Percentiles rank a stretch among this genome's conserved stretches.
phyloP scores from a whole-genome alignment of 2,797 vertebrate genomes.

The Simalia tracyae region DNA sequence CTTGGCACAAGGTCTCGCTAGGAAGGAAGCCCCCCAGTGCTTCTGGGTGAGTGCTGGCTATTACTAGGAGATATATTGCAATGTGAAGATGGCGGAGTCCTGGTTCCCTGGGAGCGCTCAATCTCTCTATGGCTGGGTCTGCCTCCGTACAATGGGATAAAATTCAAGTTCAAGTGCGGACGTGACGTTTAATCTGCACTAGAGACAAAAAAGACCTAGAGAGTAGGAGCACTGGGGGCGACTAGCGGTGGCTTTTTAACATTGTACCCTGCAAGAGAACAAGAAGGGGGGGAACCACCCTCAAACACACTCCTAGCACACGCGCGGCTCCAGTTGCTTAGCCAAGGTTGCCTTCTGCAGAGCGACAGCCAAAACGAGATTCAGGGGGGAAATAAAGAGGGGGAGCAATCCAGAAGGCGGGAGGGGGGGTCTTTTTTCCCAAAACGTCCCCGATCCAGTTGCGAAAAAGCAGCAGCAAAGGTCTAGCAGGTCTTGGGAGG shows the following conservation, averaged over 20 bases:
- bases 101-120: conserved; percentile 88
- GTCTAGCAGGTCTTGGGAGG: conserved; percentile 1
- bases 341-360: conserved; percentile 8
- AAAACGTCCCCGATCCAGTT: not conserved
- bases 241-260: conserved; percentile 98
- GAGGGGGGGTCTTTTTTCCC: not conserved
- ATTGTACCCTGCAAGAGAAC: conserved; percentile 82
- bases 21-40: conserved; percentile 82
- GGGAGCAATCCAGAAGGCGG: not conserved
- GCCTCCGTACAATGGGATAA: conserved; percentile 96
- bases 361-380: not conserved
- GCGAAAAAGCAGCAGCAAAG: not conserved
- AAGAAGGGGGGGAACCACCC: conserved; percentile 57
- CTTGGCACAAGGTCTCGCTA: conserved; percentile 77
- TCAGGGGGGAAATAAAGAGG: not conserved
- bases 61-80: conserved; percentile 79
- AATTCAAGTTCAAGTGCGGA: conserved; percentile 99
- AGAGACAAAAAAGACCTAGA: conserved; percentile 90
- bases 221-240: conserved; percentile 99
- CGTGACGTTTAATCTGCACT: conserved; percentile 99
- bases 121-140: conserved; percentile 91
- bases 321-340: not conserved
- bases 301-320: conserved; percentile 16
- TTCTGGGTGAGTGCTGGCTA: conserved; percentile 78
- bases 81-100: conserved; percentile 89